These are phyloP conservation scores for Apogon hyalosoma DNA, from an alignment of 2,797 vertebrate genomes.

Conservation along the genomic window DNA sequence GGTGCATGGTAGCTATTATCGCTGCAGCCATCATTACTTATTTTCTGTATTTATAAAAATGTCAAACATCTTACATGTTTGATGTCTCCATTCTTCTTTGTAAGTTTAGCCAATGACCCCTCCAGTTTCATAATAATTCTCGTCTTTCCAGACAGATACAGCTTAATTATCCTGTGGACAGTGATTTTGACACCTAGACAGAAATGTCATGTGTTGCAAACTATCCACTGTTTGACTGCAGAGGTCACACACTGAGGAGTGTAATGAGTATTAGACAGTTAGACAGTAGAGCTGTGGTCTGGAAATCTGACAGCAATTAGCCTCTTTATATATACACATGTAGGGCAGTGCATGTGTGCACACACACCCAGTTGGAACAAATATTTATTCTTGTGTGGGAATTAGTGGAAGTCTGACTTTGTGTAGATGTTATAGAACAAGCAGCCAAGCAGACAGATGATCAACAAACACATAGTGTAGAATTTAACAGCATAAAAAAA, in stretches of 20 bases:
- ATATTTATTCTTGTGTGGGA: slow-evolving; percentile 74
- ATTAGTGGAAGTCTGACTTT: slow-evolving; percentile 52
- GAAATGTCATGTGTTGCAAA: slow-evolving; percentile 72
- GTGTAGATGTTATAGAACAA: slow-evolving; percentile 39
- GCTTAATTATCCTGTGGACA: slow-evolving; percentile 64
- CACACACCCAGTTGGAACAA: slow-evolving; percentile 46
- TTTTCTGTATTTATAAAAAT: slow-evolving; percentile 74
- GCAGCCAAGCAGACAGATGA: slow-evolving; percentile 42
- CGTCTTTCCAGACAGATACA: slow-evolving; percentile 38
- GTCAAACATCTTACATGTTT: slow-evolving; percentile 77
- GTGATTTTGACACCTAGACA: slow-evolving; percentile 62
- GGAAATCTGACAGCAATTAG: slow-evolving; percentile 84
- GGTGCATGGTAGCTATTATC: slow-evolving; percentile 73
- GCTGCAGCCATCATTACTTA: slow-evolving; percentile 68
- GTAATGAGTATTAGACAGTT: slow-evolving; percentile 75
- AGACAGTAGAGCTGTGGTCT: slow-evolving; percentile 69
- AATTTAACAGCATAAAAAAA: slow-evolving; percentile 7
- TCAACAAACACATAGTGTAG: slow-evolving; percentile 44
- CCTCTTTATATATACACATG: slow-evolving; percentile 70
- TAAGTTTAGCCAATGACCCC: slow-evolving; percentile 31
- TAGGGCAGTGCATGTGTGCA: slow-evolving; percentile 35
- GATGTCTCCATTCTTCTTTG: slow-evolving; percentile 62
- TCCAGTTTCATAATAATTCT: slow-evolving; percentile 46
- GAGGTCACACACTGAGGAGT: slow-evolving; percentile 74
- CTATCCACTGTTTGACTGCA: slow-evolving; percentile 72